Evolutionary conservation across 2,888 invertebrate species (phyloP), one percentile per base, ranked within the genome.

Genomic region (Biston betularia): DNA sequence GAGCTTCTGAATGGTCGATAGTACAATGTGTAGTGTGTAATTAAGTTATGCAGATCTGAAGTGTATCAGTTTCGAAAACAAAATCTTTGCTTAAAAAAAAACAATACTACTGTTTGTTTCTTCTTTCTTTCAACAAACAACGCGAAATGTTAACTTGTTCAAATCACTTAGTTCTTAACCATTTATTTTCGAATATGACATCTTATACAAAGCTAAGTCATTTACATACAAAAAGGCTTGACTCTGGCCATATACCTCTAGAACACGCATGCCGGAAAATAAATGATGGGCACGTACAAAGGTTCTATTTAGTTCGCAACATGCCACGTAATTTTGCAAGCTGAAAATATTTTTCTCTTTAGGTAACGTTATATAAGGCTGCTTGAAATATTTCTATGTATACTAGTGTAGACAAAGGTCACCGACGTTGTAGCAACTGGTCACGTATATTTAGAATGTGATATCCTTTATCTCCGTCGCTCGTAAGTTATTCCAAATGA

Each of bases 201-300:
- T 40, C 49, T 56, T 50, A 50, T 35, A 53, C 63, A 65, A 63
- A 76, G 72, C 71, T 70, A 62, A 50, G 57, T 67, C 72, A 80
- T 82, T 80, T 81, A 75, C 82, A 84, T 85, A 81, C 66, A 79
- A 79, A 78, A 69, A 71, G 65, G 69, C 69, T 68, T 75, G 72
- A 79, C 74, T 63, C 61, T 68, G 54, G 58, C 55, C 59, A 66
- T 85, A 85, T 82, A 85, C 81, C 77, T 79, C 69, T 49, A 50
- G 69, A 74, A 53, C 84, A 83, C 82, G 83, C 81, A 80, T 68
- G 68, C 57, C 68, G 68, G 62, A 63, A 79, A 74, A 76, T 77
- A 79, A 77, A 79, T 74, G 70, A 78, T 75, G 72, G 15, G 24
- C 38, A 56, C 55, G 49, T 57, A 46, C 44, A 48, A 62, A 42